These are phyloP conservation scores for Fringilla coelebs DNA, from an alignment of 2,797 vertebrate species.

Conservation along the genomic window DNA sequence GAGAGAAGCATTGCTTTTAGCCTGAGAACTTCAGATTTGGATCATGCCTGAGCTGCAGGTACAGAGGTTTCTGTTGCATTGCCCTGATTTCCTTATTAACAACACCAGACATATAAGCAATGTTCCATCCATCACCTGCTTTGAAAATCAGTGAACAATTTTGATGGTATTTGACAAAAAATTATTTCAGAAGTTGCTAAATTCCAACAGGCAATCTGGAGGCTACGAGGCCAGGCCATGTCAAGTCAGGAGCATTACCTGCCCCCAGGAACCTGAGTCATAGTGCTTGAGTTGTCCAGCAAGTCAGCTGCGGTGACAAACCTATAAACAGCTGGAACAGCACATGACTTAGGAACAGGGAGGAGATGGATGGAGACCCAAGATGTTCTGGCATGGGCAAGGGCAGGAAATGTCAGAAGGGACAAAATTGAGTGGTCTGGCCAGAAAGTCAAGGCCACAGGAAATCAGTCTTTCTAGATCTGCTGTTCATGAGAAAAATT, in stretches of 20 bases:
- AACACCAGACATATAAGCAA: background rate
- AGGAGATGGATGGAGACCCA: background rate
- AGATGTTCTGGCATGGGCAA: background rate
- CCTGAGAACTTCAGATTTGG: background rate
- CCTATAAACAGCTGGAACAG: background rate
- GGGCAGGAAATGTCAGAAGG: background rate
- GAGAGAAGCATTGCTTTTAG: background rate
- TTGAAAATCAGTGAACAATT: background rate
- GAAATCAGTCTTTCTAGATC: background rate
- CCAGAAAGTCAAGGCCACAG: background rate
- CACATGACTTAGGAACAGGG: background rate
- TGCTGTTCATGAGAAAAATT: background rate
- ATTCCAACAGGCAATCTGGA: background rate
- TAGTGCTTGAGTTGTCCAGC: background rate
- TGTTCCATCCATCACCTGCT: background rate
- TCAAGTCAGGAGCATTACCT: background rate
- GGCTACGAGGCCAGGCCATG: rapidly evolving
- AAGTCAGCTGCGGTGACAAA: background rate
- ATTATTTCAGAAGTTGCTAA: background rate
- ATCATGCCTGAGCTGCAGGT: background rate
- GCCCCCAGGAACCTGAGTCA: background rate
- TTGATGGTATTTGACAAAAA: background rate
- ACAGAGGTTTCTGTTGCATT: background rate
- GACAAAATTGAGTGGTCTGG: background rate
- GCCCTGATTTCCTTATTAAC: background rate